Base-by-base conservation (phyloP, 2,888 invertebrate genomes). In the Ectemnius lituratus region DNA sequence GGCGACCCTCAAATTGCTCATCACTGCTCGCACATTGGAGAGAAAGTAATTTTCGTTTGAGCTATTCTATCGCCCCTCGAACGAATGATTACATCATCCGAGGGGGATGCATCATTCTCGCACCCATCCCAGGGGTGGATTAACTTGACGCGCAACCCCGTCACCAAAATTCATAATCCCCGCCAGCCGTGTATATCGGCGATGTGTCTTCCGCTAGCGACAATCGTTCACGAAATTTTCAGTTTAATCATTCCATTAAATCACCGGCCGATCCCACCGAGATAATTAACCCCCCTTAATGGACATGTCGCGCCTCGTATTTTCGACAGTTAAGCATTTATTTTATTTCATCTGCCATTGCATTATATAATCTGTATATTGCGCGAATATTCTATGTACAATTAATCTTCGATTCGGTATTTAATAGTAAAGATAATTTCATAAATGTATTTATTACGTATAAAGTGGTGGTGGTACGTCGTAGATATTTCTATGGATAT, bases 51-150 rank as follows among this genome's bases (percentile, higher is more conserved):
- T 79, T 79, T 84, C 82, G 74, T 82, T 83, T 78, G 76, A 78
- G 76, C 83, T 76, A 81, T 84, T 84, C 85, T 79, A 79, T 77
- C 77, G 62, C 76, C 78, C 79, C 78, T 76, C 78, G 80, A 84
- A 83, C 85, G 83, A 85, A 85, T 84, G 83, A 85, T 86, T 86
- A 86, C 85, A 86, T 85, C 85, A 85, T 79, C 80, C 83, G 72
- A 73, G 73, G 76, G 82, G 81, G 82, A 81, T 80, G 85, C 84
- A 79, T 86, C 86, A 82, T 83, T 74, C 81, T 79, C 82, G 77
- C 82, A 73, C 81, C 75, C 73, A 23, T 71, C 20, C 62, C 65
- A 83, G 78, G 75, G 78, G 69, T 76, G 83, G 78, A 81, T 82
- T 83, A 82, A 82, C 81, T 81, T 70, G 81, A 81, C 81, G 83